Conservation (phyloP, 2,113 vertebrate genomes). For the Chloropsis cyanopogon region DNA sequence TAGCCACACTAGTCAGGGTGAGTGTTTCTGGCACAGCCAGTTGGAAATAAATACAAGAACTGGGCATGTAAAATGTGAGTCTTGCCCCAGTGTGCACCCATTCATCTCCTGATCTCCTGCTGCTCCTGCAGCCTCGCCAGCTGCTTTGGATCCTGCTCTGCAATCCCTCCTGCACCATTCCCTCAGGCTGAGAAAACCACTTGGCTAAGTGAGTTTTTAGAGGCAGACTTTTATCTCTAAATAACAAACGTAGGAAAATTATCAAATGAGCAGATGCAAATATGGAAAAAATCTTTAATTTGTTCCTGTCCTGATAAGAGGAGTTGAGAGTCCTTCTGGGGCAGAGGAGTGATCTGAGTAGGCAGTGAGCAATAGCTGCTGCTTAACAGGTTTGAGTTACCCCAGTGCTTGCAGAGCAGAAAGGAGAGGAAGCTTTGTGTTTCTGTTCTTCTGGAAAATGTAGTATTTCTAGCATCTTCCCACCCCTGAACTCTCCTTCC, state of each 20-base stretch:
- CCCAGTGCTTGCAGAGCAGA: not conserved
- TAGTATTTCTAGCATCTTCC: not conserved
- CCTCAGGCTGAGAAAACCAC: slow-evolving; percentile 30
- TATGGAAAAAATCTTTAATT: slow-evolving; percentile 8
- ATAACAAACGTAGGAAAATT: slow-evolving; percentile 1
- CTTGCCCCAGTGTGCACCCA: not conserved
- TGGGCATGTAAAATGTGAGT: not conserved
- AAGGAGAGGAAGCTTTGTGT: not conserved
- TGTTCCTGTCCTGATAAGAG: not conserved
- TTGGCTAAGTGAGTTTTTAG: slow-evolving; percentile 22
- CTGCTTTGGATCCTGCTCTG: slow-evolving; percentile 16
- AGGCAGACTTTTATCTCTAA: slow-evolving; percentile 34
- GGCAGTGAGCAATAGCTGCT: not conserved
- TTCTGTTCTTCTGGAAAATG: not conserved
- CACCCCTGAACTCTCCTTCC: not conserved
- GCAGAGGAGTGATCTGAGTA: not conserved
- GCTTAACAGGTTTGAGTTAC: not conserved
- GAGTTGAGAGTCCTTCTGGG: not conserved
- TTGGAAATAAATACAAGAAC: not conserved
- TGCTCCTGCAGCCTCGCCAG: not conserved
- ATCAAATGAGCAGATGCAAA: slow-evolving; percentile 24
- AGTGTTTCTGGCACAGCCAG: not conserved
- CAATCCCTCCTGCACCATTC: slow-evolving; percentile 18
- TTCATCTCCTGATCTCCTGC: slow-evolving; percentile 4
- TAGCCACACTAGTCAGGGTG: not conserved